Evolutionary conservation across 2,888 invertebrate genomes (phyloP).

Genomic region (Erpobdella octoculata): DNA sequence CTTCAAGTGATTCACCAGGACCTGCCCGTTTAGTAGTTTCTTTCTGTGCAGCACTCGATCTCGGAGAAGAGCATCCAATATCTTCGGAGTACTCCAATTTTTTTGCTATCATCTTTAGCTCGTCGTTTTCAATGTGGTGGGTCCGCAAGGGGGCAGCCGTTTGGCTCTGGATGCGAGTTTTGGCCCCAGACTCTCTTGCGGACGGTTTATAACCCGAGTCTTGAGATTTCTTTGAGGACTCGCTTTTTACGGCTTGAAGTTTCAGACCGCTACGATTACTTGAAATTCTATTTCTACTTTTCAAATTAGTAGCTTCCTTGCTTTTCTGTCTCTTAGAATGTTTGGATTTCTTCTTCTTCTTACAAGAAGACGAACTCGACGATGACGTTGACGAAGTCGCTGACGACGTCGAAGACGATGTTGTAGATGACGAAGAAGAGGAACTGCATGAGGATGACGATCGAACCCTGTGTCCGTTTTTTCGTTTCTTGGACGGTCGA

Average conservation of each 20-base stretch:
- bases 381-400: background rate
- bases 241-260: background rate
- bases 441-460: background rate
- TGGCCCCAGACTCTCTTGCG: no score
- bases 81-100: no score
- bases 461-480: background rate
- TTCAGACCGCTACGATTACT: background rate
- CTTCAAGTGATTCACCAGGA: conserved; percentile 6
- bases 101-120: no score
- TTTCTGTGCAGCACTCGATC: no score
- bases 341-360: background rate
- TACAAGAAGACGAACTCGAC: background rate
- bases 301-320: no score
- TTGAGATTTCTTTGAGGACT: background rate
- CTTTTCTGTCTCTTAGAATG: background rate
- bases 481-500: background rate
- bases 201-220: background rate
- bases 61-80: no score
- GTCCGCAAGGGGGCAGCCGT: no score
- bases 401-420: background rate
- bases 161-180: no score
- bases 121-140: no score
- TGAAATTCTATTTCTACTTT: no score
- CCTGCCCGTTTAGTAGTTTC: no score
- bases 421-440: background rate